Evolutionary conservation across 2,888 invertebrate genomes (phyloP), one percentile per base, ranked within the genome.

Genomic region (Isoperla grammatica): DNA sequence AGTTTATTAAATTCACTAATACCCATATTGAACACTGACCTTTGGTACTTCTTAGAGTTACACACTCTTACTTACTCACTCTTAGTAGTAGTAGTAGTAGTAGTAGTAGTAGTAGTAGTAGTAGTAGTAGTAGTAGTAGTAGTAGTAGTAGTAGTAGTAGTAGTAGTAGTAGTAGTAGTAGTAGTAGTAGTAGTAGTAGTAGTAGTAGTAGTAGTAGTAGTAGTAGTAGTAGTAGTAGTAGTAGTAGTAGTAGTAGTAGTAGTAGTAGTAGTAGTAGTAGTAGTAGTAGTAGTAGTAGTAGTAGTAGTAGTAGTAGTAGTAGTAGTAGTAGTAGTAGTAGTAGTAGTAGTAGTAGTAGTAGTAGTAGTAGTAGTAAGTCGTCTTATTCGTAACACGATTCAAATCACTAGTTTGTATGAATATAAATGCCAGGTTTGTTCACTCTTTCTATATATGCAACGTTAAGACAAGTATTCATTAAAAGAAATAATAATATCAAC

Each of bases 101-200:
- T 4, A 42, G 42, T 1, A 42, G 42, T 42, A 42, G 1, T 42
- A 42, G 42, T 42, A 42, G 42, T 42, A 42, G 42, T 2, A 4
- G 42, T 5, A 42, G 11, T 42, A 42, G 42, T 42, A 42, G 42
- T 42, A 42, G 42, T 42, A 42, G 43, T 2, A 42, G 42, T 42
- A 42, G 42, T 42, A 42, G 42, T 42, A 42, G 42, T 42, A 42
- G 42, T 42, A 42, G 42, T 42, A 42, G 42, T 42, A 42, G 42
- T 42, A 42, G 42, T 42, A 42, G 42, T 42, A 42, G 42, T 42
- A 42, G 42, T 42, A 42, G 42, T 42, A 42, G 42, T 6, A 42
- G 42, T 42, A 42, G 42, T 42, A 42, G 42, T 42, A 42, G 42
- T 42, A 42, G 42, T 42, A 59, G 56, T 39, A 20, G 22, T 40